phyloP scores from a whole-genome alignment of 2,888 invertebrate species.

The Eumerus sabulonum region DNA sequence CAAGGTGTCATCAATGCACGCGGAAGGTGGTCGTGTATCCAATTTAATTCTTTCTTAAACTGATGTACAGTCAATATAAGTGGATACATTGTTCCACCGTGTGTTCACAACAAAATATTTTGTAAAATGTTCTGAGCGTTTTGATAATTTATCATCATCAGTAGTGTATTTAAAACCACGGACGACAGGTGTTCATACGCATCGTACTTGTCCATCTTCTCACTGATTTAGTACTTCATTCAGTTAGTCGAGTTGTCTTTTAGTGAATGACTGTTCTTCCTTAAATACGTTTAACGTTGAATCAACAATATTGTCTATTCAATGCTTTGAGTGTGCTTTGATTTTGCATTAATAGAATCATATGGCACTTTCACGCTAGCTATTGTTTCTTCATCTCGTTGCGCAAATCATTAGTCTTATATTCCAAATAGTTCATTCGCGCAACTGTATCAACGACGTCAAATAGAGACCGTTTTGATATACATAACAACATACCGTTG shows the following conservation, averaged over 20 bases:
- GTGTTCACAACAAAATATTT: constrained; percentile 10
- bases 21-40: too few relatives aligned
- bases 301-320: too few relatives aligned
- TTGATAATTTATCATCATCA: constrained; percentile 19
- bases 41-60: constrained; percentile 17
- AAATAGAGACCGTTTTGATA: constrained; percentile 9
- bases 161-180: neutral
- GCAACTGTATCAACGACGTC: constrained; percentile 14
- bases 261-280: constrained; percentile 5
- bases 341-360: constrained; percentile 6
- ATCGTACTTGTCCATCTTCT: neutral
- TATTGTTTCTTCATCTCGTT: constrained; percentile 6
- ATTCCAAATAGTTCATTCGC: constrained; percentile 8
- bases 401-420: constrained; percentile 8
- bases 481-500: constrained; percentile 14
- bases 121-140: constrained; percentile 15
- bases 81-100: constrained; percentile 19
- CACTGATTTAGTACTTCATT: neutral
- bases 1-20: constrained; percentile 8
- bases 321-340: constrained; percentile 8
- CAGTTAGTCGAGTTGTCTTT: neutral
- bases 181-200: neutral
- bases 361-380: neutral
- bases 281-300: constrained; percentile 21
- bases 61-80: constrained; percentile 13